Evolutionary conservation across 1,140 invertebrate species (phyloP).

Genomic region (Listronotus oregonensis): DNA sequence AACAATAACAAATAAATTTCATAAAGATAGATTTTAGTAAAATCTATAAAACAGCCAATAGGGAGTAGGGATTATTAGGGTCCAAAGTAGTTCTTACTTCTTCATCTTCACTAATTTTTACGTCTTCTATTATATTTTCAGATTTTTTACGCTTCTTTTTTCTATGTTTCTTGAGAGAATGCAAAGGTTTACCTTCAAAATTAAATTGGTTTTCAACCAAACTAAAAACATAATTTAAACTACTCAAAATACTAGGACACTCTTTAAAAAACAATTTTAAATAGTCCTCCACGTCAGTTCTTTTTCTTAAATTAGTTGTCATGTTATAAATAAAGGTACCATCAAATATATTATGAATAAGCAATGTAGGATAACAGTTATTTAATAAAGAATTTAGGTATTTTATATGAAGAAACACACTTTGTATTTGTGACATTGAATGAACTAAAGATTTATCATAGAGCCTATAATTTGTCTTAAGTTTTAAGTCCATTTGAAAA

Average conservation of each 20-base stretch:
- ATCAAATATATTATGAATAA: slow-evolving; percentile 66
- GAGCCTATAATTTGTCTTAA: slow-evolving; percentile 63
- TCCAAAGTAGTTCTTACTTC: slow-evolving; percentile 30
- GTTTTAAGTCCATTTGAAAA: slow-evolving; percentile 66
- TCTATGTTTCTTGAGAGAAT: slow-evolving; percentile 7
- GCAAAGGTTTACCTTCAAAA: not conserved
- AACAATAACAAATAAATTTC: too few species aligned
- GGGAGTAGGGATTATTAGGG: slow-evolving; percentile 44
- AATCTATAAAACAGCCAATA: slow-evolving; percentile 26
- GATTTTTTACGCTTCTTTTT: slow-evolving; percentile 31
- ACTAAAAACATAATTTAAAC: slow-evolving; percentile 10
- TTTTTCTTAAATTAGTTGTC: slow-evolving; percentile 43
- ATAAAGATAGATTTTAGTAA: not conserved
- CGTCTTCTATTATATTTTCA: slow-evolving; percentile 10
- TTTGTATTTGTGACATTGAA: slow-evolving; percentile 74
- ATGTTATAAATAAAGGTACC: slow-evolving; percentile 78
- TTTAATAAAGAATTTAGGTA: slow-evolving; percentile 69
- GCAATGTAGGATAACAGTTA: slow-evolving; percentile 60
- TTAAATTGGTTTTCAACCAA: not conserved
- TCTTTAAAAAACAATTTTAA: slow-evolving; percentile 19
- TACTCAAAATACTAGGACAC: slow-evolving; percentile 17
- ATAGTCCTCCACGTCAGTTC: slow-evolving; percentile 33
- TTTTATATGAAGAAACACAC: slow-evolving; percentile 65
- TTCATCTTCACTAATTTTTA: slow-evolving; percentile 24
- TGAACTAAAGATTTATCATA: slow-evolving; percentile 68